A percentile compares a stretch with the other conserved stretches of the same genome.
These are phyloP conservation scores for Lagria hirta DNA, from an alignment of 2,888 invertebrate genomes.

Conservation along the genomic window DNA sequence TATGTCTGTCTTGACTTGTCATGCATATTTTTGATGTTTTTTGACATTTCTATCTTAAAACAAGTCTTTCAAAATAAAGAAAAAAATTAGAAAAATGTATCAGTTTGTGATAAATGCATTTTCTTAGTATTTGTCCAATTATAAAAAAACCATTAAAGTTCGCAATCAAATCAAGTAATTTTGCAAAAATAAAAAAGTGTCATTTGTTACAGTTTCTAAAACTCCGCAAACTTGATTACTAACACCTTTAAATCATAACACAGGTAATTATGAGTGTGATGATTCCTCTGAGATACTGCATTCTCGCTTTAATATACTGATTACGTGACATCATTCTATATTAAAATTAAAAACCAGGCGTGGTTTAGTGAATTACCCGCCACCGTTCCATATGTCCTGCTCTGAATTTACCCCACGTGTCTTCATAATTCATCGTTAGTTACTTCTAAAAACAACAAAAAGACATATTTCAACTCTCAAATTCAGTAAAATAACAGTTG, in stretches of 20 bases:
- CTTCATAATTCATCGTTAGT: conserved; percentile 33
- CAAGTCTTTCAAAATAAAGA: too few relatives aligned
- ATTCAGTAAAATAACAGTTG: conserved; percentile 8
- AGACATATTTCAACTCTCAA: conserved; percentile 16
- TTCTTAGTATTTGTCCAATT: too few relatives aligned
- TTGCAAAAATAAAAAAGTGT: too few relatives aligned
- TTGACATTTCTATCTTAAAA: too few relatives aligned
- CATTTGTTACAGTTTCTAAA: too few relatives aligned
- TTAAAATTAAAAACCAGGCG: conserved; percentile 51
- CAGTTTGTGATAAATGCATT: too few relatives aligned
- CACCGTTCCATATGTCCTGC: conserved; percentile 29
- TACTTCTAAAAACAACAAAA: conserved; percentile 17
- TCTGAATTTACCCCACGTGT: conserved; percentile 30
- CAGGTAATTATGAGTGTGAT: conserved; percentile 49
- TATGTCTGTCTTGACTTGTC: too few relatives aligned
- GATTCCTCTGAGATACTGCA: conserved; percentile 49
- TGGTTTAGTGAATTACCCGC: conserved; percentile 34
- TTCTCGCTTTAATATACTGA: conserved; percentile 49
- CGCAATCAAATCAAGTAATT: too few relatives aligned
- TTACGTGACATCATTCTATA: conserved; percentile 52
- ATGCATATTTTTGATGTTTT: too few relatives aligned
- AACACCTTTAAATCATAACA: conserved; percentile 43
- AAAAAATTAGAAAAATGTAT: too few relatives aligned
- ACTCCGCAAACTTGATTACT: too few relatives aligned
- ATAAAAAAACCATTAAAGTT: too few relatives aligned